Evolutionary conservation across 1,140 invertebrate species (phyloP), one percentile per base, ranked within the genome.

Genomic region (Aradophagus sp.): DNA sequence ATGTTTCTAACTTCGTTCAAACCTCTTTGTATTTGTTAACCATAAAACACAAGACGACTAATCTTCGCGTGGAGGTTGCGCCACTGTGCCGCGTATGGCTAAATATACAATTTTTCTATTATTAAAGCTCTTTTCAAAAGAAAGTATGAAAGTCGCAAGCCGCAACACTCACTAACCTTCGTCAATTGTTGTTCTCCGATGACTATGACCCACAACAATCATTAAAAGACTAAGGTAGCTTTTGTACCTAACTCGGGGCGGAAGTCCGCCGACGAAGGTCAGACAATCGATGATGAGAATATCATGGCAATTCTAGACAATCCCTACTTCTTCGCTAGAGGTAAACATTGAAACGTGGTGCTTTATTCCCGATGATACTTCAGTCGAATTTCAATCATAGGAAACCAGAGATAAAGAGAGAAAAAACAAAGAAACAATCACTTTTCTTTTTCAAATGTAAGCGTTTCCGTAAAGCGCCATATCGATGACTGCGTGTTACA

Each of bases 171-270:
- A 26, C 19, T 31, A 19, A 56, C 12, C 12, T 65, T 27, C 52
- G 71, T 77, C 68, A 78, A 77, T 77, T 76, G 70, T 44, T 75
- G 27, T 65, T 13, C 53, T 65, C 29, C 29, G 34, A 50, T 41
- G 56, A 73, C 69, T 77, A 56, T 73, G 55, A 74, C 66, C 55
- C 19, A 73, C 32, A 74, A 56, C 77, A 83, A 79, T 82, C 77
- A 80, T 71, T 80, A 80, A 47, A 66, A 77, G 77, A 78, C 52
- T 82, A 81, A 82, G 77, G 76, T 79, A 79, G 76, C 69, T 83
- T 83, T 83, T 82, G 55, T 83, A 82, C 71, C 68, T 66, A 47
- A 35, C 42, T 52, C 41, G 69, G 44, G 45, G 55, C 11, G 16
- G 52, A 13, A 47, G 47, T 41, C 31, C 13, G 38, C 36, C 44